Evolutionary conservation across 2,797 vertebrate species (phyloP).

Genomic region (Salarias fasciatus): DNA sequence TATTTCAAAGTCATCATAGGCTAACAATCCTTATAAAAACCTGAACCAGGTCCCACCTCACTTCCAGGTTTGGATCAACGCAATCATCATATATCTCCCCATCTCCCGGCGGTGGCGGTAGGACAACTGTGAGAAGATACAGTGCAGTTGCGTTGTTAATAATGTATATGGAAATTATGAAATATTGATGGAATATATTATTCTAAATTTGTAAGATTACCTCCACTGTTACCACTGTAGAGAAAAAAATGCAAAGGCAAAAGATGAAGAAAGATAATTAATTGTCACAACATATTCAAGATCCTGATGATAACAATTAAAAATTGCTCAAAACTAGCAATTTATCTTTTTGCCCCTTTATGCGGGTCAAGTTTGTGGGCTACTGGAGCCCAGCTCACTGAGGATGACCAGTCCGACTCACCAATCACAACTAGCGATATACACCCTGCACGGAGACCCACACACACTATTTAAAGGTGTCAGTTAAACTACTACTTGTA

Average conservation of each 20-base stretch:
- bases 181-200: background rate
- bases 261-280: too few relatives aligned
- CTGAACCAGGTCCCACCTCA: conserved; percentile 75
- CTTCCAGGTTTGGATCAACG: conserved; percentile 76
- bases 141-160: background rate
- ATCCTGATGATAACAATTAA: too few relatives aligned
- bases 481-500: too few relatives aligned
- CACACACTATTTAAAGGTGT: too few relatives aligned
- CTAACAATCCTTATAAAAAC: background rate
- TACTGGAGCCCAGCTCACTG: too few relatives aligned
- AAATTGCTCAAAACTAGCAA: too few relatives aligned
- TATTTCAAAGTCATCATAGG: background rate
- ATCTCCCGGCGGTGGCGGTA: conserved; percentile 79
- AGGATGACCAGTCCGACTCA: too few relatives aligned
- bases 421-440: too few relatives aligned
- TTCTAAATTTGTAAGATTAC: conserved; percentile 71
- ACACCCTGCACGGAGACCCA: too few relatives aligned
- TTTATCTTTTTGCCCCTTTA: too few relatives aligned
- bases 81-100: conserved; percentile 91
- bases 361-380: too few relatives aligned
- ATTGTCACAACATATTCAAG: background rate
- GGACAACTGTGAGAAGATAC: conserved; percentile 71
- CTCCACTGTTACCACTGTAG: conserved; percentile 80
- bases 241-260: conserved; percentile 25
- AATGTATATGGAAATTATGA: background rate